These are phyloP conservation scores for Dinothrombium tinctorium DNA, from an alignment of 1,140 invertebrate species.

Conservation along the genomic window DNA sequence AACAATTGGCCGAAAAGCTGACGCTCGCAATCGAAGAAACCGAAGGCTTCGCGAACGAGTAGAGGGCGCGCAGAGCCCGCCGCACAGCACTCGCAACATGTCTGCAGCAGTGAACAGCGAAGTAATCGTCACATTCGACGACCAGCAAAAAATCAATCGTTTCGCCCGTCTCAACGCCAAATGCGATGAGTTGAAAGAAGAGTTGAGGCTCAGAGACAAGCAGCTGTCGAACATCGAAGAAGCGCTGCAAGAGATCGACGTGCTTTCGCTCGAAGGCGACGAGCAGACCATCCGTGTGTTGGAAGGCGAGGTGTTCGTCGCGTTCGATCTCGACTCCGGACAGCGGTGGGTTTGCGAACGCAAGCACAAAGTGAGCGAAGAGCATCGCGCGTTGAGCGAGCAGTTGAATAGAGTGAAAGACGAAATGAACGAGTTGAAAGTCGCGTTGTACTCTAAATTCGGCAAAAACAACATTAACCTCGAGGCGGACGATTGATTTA, in stretches of 20 bases:
- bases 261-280: conserved; percentile 48
- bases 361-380: conserved; percentile 39
- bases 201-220: conserved; percentile 66
- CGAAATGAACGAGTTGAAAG: conserved; percentile 64
- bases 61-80: too few species aligned
- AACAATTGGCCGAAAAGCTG: conserved; percentile 82
- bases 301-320: conserved; percentile 69
- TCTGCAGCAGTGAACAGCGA: conserved; percentile 29
- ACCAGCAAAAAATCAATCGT: conserved; percentile 91
- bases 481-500: conserved; percentile 63
- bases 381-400: conserved; percentile 40
- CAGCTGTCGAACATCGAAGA: conserved; percentile 76
- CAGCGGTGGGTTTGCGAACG: conserved; percentile 47
- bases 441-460: conserved; percentile 79
- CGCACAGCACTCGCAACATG: neutral
- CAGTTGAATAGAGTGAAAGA: conserved; percentile 43
- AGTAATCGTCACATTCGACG: conserved; percentile 79
- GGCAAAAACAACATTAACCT: conserved; percentile 72
- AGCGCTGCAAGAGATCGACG: conserved; percentile 58
- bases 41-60: conserved; percentile 97
- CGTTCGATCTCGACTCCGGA: conserved; percentile 44
- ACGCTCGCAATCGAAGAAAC: conserved; percentile 98
- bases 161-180: conserved; percentile 80
- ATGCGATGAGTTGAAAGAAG: conserved; percentile 68
- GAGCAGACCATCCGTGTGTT: conserved; percentile 3